Evolutionary conservation across 1,140 invertebrate genomes (phyloP), one percentile per base, ranked within the genome.

Genomic region (Mercenaria mercenaria): DNA sequence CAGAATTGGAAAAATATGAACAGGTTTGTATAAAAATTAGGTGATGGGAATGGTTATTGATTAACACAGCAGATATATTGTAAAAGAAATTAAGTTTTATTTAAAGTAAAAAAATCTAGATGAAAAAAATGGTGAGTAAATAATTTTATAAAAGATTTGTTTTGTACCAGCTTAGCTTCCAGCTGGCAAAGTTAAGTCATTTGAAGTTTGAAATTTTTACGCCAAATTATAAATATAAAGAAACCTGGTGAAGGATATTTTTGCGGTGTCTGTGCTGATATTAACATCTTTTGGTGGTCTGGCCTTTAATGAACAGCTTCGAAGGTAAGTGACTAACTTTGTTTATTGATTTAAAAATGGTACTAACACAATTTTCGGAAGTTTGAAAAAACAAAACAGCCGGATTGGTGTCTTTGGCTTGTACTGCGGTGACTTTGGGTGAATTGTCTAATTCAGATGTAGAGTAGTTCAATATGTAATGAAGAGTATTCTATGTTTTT

Each of bases 1-100:
- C 99, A 96, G 99, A 99, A 96, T 96, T 99, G 91, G 99, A 99
- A 96, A 99, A 99, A 97, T 99, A 99, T 95, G 99, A 99, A 97
- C 98, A 98, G 97, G 98, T 98, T 92, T 69, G 88, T 89, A 13
- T 50, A 15, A 47, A 4, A 29, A 3, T 74, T 43, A 6, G 43
- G 61, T 59, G n/a, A 56, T 37, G 56, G 56, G 23, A 26, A 47
- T 47, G 59, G 59, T 64, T 64, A 15, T 47, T 29, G 59, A 64
- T n/a, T 23, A 56, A 23, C 13, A 56, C 20, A n/a, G 4, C 13
- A 56, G 20, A 56, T 47, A 10, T 10, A 47, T 8, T 47, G 43
- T 18, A 47, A 18, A 18, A 47, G 43, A 47, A 47, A 47, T 10
- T 47, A 47, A 47, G 8, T 47, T 47, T 8, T 47, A 47, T 8